Evolutionary conservation across 2,113 vertebrate species (phyloP).

Genomic region (Osmerus eperlanus): DNA sequence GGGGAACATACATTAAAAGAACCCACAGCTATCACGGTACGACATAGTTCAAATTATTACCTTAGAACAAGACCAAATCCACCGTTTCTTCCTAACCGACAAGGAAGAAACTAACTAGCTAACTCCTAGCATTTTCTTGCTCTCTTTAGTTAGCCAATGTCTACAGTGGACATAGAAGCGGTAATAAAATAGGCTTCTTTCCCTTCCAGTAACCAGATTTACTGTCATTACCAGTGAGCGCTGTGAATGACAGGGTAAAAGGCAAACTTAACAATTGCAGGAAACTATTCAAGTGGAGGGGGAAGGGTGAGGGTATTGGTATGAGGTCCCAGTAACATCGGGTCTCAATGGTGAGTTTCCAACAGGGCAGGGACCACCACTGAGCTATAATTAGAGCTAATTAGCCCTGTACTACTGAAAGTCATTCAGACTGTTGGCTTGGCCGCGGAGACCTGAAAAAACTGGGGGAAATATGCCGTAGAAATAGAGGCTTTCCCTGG

Average conservation of each 20-base stretch:
- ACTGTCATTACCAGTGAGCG: slow-evolving; percentile 10
- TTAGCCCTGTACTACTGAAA: slow-evolving; percentile 23
- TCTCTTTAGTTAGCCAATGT: too few relatives aligned
- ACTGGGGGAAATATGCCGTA: slow-evolving; percentile 7
- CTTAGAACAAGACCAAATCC: too few relatives aligned
- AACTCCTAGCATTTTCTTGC: too few relatives aligned
- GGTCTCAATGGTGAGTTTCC: neutral
- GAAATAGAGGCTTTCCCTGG: neutral
- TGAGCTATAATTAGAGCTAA: slow-evolving; percentile 35
- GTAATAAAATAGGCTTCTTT: neutral
- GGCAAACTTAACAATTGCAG: slow-evolving; percentile 31
- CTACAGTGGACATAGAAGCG: too few relatives aligned
- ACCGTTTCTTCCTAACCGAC: too few relatives aligned
- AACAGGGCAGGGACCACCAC: neutral
- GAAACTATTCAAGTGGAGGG: slow-evolving; percentile 7
- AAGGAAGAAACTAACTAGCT: too few relatives aligned
- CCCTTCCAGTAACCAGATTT: neutral
- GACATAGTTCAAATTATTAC: too few relatives aligned
- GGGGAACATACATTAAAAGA: too few relatives aligned
- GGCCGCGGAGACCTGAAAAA: slow-evolving; percentile 4
- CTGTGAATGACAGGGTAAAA: neutral
- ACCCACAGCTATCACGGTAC: too few relatives aligned
- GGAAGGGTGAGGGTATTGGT: slow-evolving; percentile 5
- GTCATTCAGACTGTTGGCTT: slow-evolving; percentile 8
- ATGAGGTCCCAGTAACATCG: neutral